Evolutionary conservation across 1,140 invertebrate species (phyloP), one percentile per base, ranked within the genome.

Genomic region (Trachymyrmex septentrionalis): DNA sequence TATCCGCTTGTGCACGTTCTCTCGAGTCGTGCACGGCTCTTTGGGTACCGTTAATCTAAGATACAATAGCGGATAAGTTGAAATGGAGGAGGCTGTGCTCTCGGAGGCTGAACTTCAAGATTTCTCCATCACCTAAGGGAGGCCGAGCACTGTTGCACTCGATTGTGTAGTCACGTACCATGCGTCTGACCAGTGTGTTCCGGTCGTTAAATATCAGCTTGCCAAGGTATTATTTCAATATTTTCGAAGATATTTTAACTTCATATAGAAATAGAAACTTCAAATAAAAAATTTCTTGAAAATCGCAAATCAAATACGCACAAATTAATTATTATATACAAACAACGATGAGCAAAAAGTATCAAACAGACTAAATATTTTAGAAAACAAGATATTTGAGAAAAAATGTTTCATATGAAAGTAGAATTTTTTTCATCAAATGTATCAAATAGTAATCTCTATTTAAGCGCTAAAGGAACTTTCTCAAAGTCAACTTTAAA

Each of bases 1-100:
- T 71, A 88, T 88, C 69, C 86, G 64, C 50, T 55, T 57, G 50
- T 44, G 73, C 27, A 71, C 64, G 66, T 81, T 84, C 71, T 57
- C 67, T 61, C 64, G 27, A 82, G 55, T 87, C 30, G 53, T 53
- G 80, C 71, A 81, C 80, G 78, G 64, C 78, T 81, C 85, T 81
- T 77, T 72, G 85, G 10, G 86, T 93, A 89, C 93, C 93, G 93
- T 93, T 93, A 93, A 93, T 93, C 93, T 89, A 86, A 93, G 89
- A 87, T 92, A 93, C 93, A 93, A 93, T 94, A 86, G 90, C 82
- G 71, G 78, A 88, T 84, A 84, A 84, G 55, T 84, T 38, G 80
- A 84, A 84, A 84, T 73, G 80, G 57, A 84, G 55, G 80, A 84
- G 57, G 69, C 80, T 59, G 55, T 69, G 80, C 55, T 75, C 69